Percentiles rank a stretch among this genome's conserved stretches.
These are phyloP conservation scores for Nebria salina DNA, from an alignment of 2,888 invertebrate genomes.

Conservation along the genomic window DNA sequence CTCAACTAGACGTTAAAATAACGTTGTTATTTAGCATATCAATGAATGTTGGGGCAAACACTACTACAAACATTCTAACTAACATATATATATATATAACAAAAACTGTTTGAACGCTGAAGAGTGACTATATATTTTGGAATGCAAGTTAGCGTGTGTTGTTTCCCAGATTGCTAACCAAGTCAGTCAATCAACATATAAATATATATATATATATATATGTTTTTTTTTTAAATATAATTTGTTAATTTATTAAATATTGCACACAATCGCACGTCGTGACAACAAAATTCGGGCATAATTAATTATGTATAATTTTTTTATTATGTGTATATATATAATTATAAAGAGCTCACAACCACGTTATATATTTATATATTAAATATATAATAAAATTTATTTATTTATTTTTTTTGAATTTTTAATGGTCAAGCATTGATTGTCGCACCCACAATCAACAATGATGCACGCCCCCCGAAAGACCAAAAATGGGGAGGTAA, in stretches of 20 bases:
- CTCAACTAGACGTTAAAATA: too few relatives aligned
- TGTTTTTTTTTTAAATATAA: constrained; percentile 29
- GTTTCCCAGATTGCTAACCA: neutral
- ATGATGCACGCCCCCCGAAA: neutral
- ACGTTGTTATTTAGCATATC: neutral
- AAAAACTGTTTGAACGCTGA: constrained; percentile 4
- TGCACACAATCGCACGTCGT: constrained; percentile 16
- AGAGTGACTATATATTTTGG: constrained; percentile 4
- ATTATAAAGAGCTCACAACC: constrained; percentile 58
- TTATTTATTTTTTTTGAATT: constrained; percentile 12
- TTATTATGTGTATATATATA: constrained; percentile 17
- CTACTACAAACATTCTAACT: constrained; percentile 2
- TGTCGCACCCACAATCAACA: constrained; percentile 42
- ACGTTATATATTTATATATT: constrained; percentile 50
- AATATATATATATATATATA: constrained; percentile 29
- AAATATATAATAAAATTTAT: constrained; percentile 41
- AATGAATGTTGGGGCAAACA: neutral
- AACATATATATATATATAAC: constrained; percentile 9
- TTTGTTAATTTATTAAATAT: constrained; percentile 45
- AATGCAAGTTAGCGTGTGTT: constrained; percentile 11
- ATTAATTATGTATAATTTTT: constrained; percentile 35
- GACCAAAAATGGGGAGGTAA: neutral
- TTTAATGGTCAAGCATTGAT: constrained; percentile 53
- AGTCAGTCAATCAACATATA: constrained; percentile 8
- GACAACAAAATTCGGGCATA: constrained; percentile 16